Evolutionary conservation across 2,113 vertebrate species (phyloP).

Genomic region (Sinocyclocheilus grahami): DNA sequence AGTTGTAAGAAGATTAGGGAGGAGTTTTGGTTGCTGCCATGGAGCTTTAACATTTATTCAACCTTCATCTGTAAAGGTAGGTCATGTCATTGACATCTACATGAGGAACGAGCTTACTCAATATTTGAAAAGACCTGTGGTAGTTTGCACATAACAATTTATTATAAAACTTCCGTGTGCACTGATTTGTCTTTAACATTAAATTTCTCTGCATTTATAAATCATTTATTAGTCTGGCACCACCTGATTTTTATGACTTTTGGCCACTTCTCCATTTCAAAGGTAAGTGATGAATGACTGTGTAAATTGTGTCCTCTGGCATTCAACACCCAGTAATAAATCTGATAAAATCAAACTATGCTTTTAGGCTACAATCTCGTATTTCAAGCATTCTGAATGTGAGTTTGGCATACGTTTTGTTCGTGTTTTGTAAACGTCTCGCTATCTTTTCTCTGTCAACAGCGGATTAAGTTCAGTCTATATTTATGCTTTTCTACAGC

Average conservation of each 20-base stretch:
- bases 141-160: not conserved
- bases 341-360: not conserved
- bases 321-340: constrained; percentile 17
- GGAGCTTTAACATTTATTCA: constrained; percentile 40
- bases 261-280: not conserved
- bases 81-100: constrained; percentile 47
- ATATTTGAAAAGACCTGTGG: not conserved
- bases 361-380: not conserved
- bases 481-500: not conserved
- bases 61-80: constrained; percentile 54
- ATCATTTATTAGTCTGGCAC: not conserved
- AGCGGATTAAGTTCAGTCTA: constrained; percentile 28
- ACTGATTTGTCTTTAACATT: not conserved
- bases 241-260: constrained; percentile 17
- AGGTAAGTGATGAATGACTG: not conserved
- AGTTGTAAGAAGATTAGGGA: not conserved
- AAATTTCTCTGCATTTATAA: not conserved
- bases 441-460: constrained; percentile 65
- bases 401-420: constrained; percentile 34
- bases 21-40: constrained; percentile 37
- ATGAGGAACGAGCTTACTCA: constrained; percentile 16
- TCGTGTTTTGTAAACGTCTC: constrained; percentile 69
- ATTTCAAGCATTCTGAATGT: constrained; percentile 13
- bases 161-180: not conserved
- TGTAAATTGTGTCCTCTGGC: not conserved